Conservation (phyloP, 2,113 vertebrate genomes). For the Fregata magnificens region DNA sequence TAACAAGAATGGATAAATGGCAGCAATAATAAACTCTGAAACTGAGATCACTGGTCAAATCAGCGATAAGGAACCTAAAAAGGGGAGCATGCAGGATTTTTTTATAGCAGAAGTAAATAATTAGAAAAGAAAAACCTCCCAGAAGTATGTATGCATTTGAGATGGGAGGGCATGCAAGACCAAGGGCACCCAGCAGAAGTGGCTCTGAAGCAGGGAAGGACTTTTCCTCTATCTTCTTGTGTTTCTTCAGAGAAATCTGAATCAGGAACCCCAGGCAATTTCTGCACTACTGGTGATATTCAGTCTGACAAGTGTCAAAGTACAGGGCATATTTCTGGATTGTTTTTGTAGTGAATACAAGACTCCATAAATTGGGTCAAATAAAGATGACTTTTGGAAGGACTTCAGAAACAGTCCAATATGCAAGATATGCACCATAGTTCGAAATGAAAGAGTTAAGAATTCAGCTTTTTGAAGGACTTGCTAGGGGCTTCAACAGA, state of each 20-base stretch:
- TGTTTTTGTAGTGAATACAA: neutral
- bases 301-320: neutral
- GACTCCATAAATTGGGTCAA: neutral
- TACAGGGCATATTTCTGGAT: neutral
- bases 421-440: neutral
- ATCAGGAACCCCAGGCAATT: neutral
- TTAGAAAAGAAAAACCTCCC: neutral
- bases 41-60: neutral
- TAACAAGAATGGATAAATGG: neutral
- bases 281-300: neutral
- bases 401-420: neutral
- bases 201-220: neutral
- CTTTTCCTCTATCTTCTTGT: neutral
- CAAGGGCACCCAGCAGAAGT: neutral
- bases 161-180: neutral
- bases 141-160: neutral
- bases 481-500: neutral
- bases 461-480: neutral
- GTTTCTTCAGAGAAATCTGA: neutral
- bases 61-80: fast-evolving
- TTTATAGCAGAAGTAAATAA: neutral
- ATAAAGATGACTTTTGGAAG: neutral
- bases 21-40: neutral
- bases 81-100: neutral
- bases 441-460: neutral